Conservation (phyloP, 2,797 vertebrate species). For the Aldrovandia affinis region DNA sequence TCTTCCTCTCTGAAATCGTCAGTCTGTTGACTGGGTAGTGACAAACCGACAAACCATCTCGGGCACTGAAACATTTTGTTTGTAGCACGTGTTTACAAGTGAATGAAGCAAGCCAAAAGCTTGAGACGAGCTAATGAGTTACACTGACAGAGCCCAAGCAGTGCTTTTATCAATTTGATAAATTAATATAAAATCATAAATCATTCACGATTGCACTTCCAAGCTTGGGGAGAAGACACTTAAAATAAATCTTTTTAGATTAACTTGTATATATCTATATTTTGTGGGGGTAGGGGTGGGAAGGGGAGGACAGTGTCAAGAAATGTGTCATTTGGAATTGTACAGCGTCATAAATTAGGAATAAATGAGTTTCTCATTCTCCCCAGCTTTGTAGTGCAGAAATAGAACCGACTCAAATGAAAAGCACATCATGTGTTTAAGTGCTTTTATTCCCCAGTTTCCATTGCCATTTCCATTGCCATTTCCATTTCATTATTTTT, state of each 20-base stretch:
- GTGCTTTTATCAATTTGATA: conserved; percentile 13
- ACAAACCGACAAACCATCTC: conserved; percentile 11
- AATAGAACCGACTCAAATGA: conserved; percentile 6
- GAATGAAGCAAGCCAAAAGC: conserved; percentile 26
- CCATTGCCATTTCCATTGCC: conserved; percentile 45
- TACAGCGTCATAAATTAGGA: conserved; percentile 18
- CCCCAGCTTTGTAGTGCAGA: conserved; percentile 15
- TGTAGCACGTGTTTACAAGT: conserved; percentile 51
- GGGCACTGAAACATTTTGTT: conserved; percentile 37
- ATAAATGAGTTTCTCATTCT: neutral
- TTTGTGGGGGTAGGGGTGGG: neutral
- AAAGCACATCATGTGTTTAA: conserved; percentile 8
- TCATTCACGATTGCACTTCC: conserved; percentile 31
- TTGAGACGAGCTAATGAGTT: conserved; percentile 17
- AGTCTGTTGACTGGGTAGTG: neutral
- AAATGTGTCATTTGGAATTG: conserved; percentile 17
- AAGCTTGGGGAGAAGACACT: conserved; percentile 21
- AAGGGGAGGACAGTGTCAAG: neutral
- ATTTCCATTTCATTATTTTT: conserved; percentile 50
- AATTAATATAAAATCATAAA: conserved; percentile 17
- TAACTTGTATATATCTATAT: conserved; percentile 17
- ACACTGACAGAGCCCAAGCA: neutral
- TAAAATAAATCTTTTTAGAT: conserved; percentile 12
- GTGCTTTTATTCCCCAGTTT: conserved; percentile 12
- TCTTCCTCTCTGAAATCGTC: conserved; percentile 44